phyloP scores from a whole-genome alignment of 1,140 invertebrate genomes.

The Tribolium castaneum region DNA sequence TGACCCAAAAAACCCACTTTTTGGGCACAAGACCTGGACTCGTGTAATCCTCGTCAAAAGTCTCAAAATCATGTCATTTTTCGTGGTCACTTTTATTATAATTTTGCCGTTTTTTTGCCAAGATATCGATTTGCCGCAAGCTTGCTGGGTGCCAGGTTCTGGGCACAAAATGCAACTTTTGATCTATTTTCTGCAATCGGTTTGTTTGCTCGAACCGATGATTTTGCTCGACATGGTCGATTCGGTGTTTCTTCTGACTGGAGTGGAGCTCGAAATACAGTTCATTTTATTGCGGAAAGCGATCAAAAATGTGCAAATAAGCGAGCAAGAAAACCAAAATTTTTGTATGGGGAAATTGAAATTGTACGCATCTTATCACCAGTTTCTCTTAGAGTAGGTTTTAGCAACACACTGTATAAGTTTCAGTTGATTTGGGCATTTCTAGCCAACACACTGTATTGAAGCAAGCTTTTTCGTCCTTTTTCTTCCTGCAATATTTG shows the following conservation, averaged over 20 bases:
- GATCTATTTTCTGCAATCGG: neutral
- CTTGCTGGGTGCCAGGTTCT: neutral
- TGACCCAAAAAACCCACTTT: neutral
- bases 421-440: neutral
- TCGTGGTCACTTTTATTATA: neutral
- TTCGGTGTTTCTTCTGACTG: neutral
- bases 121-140: neutral
- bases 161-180: neutral
- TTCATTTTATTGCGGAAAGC: neutral
- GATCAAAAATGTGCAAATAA: neutral
- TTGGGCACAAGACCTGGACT: neutral
- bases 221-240: neutral
- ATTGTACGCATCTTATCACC: neutral
- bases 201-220: neutral
- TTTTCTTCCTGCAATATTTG: neutral
- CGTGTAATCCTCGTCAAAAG: neutral
- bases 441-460: neutral
- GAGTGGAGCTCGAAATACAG: neutral
- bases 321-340: neutral
- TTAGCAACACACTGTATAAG: neutral
- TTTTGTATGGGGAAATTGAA: neutral
- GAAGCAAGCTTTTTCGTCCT: neutral
- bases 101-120: neutral
- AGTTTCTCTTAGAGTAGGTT: neutral
- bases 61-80: neutral